Evolutionary conservation across 1,140 invertebrate genomes (phyloP), one percentile per base, ranked within the genome.

Genomic region (Agraylea sexmaculata): DNA sequence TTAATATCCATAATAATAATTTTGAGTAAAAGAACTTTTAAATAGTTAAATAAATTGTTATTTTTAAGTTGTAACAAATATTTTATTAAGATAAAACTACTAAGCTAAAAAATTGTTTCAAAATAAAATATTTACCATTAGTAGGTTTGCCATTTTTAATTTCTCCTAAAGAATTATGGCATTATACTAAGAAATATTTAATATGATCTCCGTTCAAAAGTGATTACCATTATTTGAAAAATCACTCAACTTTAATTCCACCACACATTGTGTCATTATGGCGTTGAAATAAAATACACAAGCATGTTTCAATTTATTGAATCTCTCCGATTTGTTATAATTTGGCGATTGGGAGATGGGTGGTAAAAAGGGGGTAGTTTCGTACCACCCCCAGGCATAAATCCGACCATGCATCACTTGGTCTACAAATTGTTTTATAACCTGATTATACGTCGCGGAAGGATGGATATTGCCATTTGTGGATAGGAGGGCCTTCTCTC

Each of bases 391-490:
- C n/a, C n/a, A n/a, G n/a, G n/a, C n/a, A n/a, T n/a, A 40, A 31
- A 43, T 45, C 39, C 23, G 31, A 10, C 29, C 33, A 19, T 43
- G 47, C 47, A 45, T 49, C 47, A 43, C 31, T 49, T 46, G 40
- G 23, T 37, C 43, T 19, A 38, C 43, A 49, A 49, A 49, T 49
- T 49, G 47, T 49, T 49, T 49, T 42, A 46, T 49, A 49, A 49
- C 47, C 47, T 46, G 47, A 49, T 49, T 49, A 49, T 30, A 37
- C 25, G 27, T 46, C 40, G 40, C 36, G 45, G 34, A 23, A 43
- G 34, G 45, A 15, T 33, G 45, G 25, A 28, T 42, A 41, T 41
- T 41, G 31, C 39, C 39, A 32, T 25, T 41, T 21, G 39, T 41
- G 31, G 27, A 41, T 41, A 32, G n/a, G n/a, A n/a, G n/a, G n/a